Base-by-base conservation (phyloP, 2,113 vertebrate genomes). In the Taxidea taxus region DNA sequence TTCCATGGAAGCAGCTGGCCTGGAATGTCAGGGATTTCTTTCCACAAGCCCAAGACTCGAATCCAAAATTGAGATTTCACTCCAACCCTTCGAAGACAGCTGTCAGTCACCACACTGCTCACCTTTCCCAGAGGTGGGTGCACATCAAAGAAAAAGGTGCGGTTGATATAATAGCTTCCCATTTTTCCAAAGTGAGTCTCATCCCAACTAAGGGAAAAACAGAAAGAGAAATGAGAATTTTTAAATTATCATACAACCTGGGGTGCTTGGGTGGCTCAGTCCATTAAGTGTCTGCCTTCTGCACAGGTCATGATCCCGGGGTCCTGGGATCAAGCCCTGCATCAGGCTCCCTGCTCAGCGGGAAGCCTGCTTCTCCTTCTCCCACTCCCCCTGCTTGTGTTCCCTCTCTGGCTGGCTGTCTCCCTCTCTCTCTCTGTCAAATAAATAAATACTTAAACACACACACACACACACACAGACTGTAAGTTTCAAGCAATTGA, bases 121-220 rank as follows among this genome's bases (percentile, higher is more conserved):
- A 99, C 99, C 99, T 99, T 99, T 92, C 99, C 99, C 80, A 99
- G 98, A 51, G 99, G 99, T 21, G 99, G 99, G 83, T 99, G 99
- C 81, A 99, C 99, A 91, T 99, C 99, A 97, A 99, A 99, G 98
- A 99, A 99, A 98, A 99, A 99, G 12, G 99, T 99, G 66, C 99
- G 99, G 98, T 99, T 99, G 98, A 99, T 99, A 98, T 99, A 99
- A 98, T 99, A 99, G 98, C 99, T 99, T 93, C 99, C 99, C 99
- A 99, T 99, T 98, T 99, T 99, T 93, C 99, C 99, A 99, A 99
- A 99, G 98, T 99, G 99, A 18, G 99, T 99, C 98, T 99, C 99
- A 99, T 99, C 99, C 99, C 99, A 99, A 97, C 99, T 99, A 97
- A 72, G 98, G 98, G 85, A 96, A 94, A 97, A 81, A 94, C 5